These are phyloP conservation scores for Okamejei kenojei DNA, from an alignment of 2,797 vertebrate genomes.

Conservation along the genomic window DNA sequence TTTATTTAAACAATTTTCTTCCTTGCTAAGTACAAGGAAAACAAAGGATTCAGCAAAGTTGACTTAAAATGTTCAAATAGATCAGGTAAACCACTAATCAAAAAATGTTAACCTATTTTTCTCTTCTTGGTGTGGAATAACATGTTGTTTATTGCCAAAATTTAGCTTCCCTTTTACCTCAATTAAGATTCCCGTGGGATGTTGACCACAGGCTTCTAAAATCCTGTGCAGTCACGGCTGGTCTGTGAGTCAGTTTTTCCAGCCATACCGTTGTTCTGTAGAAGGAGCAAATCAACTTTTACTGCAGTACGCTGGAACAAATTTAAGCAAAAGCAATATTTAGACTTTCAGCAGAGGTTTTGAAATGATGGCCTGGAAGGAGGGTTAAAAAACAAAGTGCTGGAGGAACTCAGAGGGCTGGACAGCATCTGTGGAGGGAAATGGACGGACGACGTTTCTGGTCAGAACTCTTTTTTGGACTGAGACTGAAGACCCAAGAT, in stretches of 20 bases:
- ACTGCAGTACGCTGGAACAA: not conserved
- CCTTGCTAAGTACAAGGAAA: not conserved
- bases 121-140: not conserved
- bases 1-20: not conserved
- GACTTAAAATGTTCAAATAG: conserved; percentile 18
- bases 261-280: not conserved
- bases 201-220: conserved; percentile 10
- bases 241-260: conserved; percentile 19
- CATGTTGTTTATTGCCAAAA: conserved; percentile 9
- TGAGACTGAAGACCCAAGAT: too few relatives aligned
- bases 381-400: too few relatives aligned
- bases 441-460: too few relatives aligned
- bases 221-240: not conserved
- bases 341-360: not conserved
- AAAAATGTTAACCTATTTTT: conserved; percentile 18
- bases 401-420: too few relatives aligned
- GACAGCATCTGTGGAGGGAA: too few relatives aligned
- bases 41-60: not conserved
- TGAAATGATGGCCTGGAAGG: not conserved
- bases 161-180: conserved; percentile 6
- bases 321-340: not conserved
- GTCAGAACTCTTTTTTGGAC: too few relatives aligned
- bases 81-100: not conserved
- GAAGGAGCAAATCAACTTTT: not conserved
- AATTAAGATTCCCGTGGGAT: conserved; percentile 15